Percentiles rank a stretch among this genome's conserved stretches.
Evolutionary conservation across 1,140 invertebrate species (phyloP).

Genomic region (Cataglyphis hispanica): DNA sequence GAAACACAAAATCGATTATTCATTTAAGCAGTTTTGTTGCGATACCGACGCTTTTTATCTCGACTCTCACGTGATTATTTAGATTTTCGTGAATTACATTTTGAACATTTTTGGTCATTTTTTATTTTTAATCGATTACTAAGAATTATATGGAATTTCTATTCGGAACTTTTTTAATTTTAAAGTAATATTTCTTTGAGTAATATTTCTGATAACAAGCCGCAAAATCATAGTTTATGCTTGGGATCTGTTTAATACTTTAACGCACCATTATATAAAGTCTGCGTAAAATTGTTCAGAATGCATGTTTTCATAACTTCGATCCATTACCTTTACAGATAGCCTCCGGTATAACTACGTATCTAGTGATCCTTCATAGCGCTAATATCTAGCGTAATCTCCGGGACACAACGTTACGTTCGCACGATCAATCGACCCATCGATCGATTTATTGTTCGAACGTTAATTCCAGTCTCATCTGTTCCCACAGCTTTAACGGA

Average conservation of each 20-base stretch:
- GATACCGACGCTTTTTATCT: not conserved
- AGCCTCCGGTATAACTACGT: constrained; percentile 73
- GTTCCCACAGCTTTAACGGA: not conserved
- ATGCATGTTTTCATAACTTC: not conserved
- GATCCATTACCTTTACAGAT: constrained; percentile 67
- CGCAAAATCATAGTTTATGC: not conserved
- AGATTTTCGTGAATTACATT: not conserved
- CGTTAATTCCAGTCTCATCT: constrained; percentile 3
- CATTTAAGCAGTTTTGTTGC: not conserved
- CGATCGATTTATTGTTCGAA: not conserved
- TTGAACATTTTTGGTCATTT: not conserved
- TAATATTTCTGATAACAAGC: not conserved
- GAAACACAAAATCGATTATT: not conserved
- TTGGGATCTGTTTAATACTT: not conserved
- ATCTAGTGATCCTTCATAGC: constrained; percentile 74
- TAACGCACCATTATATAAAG: not conserved
- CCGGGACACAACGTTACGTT: not conserved
- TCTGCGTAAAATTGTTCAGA: not conserved
- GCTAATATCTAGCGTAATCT: constrained; percentile 31
- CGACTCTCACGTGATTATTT: not conserved
- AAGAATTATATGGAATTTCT: not conserved
- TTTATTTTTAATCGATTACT: not conserved
- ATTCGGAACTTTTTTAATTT: not conserved
- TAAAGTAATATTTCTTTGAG: not conserved
- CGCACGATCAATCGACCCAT: not conserved